A percentile compares a stretch with the other conserved stretches of the same genome.
Evolutionary conservation across 2,113 vertebrate genomes (phyloP).

Genomic region (Oreochromis aureus): DNA sequence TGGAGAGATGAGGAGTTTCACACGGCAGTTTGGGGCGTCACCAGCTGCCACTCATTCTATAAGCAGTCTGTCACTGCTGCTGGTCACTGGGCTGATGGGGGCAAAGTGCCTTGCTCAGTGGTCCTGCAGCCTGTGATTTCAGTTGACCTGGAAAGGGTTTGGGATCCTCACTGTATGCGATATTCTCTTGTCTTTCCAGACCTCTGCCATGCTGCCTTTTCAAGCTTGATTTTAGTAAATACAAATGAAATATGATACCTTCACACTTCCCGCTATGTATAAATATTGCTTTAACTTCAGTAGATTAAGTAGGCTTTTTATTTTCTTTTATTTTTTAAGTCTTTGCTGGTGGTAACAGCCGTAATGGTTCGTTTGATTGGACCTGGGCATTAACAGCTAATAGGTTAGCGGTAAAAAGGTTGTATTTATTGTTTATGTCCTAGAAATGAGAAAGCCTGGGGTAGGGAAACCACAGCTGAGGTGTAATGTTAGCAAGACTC

Average conservation of each 20-base stretch:
- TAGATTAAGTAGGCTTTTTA: fast-evolving
- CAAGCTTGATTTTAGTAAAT: not conserved
- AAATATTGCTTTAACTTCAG: not conserved
- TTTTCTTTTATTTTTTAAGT: not conserved
- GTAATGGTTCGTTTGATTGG: fast-evolving
- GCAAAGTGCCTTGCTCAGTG: not conserved
- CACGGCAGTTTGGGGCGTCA: not conserved
- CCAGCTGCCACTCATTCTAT: not conserved
- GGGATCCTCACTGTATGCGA: fast-evolving
- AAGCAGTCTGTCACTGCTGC: not conserved
- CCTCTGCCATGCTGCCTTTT: not conserved
- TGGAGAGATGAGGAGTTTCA: not conserved
- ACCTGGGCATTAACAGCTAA: not conserved
- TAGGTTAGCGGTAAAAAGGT: not conserved
- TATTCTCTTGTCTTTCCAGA: not conserved
- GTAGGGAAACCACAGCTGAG: not conserved
- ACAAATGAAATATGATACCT: fast-evolving
- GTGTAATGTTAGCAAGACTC: not conserved
- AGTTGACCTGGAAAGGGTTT: not conserved
- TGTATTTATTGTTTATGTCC: not conserved
- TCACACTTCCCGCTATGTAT: fast-evolving
- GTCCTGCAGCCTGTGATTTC: not conserved
- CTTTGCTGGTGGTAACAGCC: too few species aligned
- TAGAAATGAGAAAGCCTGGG: not conserved
- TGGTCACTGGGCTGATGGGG: not conserved